These are phyloP conservation scores for Drosophila paucipuncta DNA, from an alignment of 2,888 invertebrate genomes.

Conservation along the genomic window DNA sequence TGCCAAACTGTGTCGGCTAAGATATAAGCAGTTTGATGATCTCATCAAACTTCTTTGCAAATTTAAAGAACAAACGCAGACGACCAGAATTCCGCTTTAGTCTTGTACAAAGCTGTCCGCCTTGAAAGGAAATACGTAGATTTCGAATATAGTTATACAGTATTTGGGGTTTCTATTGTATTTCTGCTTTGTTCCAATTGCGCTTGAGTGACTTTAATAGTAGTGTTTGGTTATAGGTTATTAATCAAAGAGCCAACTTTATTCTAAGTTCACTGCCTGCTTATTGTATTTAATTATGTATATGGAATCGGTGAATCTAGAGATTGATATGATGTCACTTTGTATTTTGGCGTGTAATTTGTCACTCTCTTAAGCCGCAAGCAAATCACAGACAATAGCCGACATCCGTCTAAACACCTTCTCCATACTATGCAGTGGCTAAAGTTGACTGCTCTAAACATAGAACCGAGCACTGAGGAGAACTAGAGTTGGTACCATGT, in stretches of 20 bases:
- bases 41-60: conserved; percentile 46
- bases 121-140: conserved; percentile 63
- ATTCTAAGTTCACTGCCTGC: conserved; percentile 21
- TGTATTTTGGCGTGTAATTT: conserved; percentile 52
- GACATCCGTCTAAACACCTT: conserved; percentile 76
- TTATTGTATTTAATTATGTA: conserved; percentile 72
- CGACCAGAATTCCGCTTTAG: conserved; percentile 70
- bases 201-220: conserved; percentile 77
- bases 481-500: conserved; percentile 22
- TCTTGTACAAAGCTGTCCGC: conserved; percentile 30
- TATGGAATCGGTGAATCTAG: conserved; percentile 46
- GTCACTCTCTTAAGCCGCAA: conserved; percentile 61
- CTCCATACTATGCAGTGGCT: conserved; percentile 53
- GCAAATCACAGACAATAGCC: conserved; percentile 61
- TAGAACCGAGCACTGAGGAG: not conserved
- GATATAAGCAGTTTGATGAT: conserved; percentile 49
- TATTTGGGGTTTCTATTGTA: conserved; percentile 30
- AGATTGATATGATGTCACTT: conserved; percentile 70
- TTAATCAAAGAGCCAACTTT: conserved; percentile 64
- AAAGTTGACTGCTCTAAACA: conserved; percentile 15
- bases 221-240: conserved; percentile 54
- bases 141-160: conserved; percentile 19
- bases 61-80: conserved; percentile 48
- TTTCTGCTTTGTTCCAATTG: conserved; percentile 72
- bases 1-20: conserved; percentile 8